Evolutionary conservation across 2,113 vertebrate genomes (phyloP).

Genomic region (Chaetodon auriga): DNA sequence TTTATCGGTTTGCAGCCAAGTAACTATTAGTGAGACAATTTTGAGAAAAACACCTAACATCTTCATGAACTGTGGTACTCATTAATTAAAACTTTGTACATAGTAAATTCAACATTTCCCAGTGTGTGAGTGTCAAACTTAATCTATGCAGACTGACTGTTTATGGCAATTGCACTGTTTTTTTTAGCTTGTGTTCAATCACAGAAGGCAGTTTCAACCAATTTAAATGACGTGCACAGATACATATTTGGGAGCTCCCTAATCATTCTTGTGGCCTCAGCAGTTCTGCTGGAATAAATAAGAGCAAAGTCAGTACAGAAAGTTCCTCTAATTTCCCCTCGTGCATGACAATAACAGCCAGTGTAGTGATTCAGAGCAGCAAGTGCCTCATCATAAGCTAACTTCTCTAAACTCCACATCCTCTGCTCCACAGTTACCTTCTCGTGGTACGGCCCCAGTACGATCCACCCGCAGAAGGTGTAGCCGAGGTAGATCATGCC

Average conservation of each 20-base stretch:
- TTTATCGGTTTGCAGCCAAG: neutral
- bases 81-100: neutral
- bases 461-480: conserved; percentile 98
- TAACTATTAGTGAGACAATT: neutral
- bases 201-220: conserved; percentile 8
- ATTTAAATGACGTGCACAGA: neutral
- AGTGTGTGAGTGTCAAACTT: neutral
- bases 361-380: neutral
- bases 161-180: neutral
- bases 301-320: neutral
- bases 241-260: neutral
- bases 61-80: neutral
- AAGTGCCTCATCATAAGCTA: neutral
- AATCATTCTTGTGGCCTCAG: neutral
- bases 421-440: conserved; percentile 85
- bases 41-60: neutral
- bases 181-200: neutral
- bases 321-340: conserved; percentile 24
- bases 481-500: conserved; percentile 99
- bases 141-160: neutral
- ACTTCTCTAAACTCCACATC: neutral
- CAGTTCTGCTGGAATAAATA: neutral
- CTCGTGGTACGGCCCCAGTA: conserved; percentile 95
- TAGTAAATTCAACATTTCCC: neutral
- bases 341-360: neutral